phyloP scores from a whole-genome alignment of 2,888 invertebrate species.

The Drosophila mayaguana region DNA sequence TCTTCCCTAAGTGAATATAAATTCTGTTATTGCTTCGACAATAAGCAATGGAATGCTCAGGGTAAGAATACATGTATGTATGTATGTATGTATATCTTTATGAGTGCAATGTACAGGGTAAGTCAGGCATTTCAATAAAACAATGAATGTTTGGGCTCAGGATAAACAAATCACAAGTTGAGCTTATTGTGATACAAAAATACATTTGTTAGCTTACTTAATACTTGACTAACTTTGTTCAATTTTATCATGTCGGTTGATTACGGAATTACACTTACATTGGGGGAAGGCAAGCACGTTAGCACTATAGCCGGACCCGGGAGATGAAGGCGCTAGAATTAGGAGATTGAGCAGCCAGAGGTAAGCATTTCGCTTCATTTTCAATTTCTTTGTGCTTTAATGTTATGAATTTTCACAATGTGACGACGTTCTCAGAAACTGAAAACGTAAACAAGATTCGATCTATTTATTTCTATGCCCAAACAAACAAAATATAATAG shows the following conservation, averaged over 20 bases:
- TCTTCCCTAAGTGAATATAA: not conserved
- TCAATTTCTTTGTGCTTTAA: conserved; percentile 34
- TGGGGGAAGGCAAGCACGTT: conserved; percentile 34
- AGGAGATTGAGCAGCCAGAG: conserved; percentile 39
- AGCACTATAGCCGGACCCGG: conserved; percentile 7
- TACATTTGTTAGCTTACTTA: not conserved
- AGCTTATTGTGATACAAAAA: not conserved
- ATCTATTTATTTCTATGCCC: conserved; percentile 10
- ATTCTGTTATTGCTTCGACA: not conserved
- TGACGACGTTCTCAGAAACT: conserved; percentile 32
- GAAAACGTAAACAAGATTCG: conserved; percentile 25
- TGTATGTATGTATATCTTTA: too few relatives aligned
- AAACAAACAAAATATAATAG: conserved; percentile 21
- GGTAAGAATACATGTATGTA: not conserved
- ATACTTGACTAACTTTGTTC: not conserved
- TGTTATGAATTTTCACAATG: conserved; percentile 18
- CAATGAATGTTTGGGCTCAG: not conserved
- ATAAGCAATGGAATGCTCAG: not conserved
- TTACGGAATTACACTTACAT: conserved; percentile 50
- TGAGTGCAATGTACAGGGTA: not conserved
- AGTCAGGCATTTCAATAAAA: not conserved
- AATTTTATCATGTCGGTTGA: not conserved
- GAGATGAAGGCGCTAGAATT: conserved; percentile 26
- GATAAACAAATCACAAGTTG: not conserved
- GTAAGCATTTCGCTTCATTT: conserved; percentile 45